Evolutionary conservation across 1,140 invertebrate genomes (phyloP).

Genomic region (Neuroterus valhalla): DNA sequence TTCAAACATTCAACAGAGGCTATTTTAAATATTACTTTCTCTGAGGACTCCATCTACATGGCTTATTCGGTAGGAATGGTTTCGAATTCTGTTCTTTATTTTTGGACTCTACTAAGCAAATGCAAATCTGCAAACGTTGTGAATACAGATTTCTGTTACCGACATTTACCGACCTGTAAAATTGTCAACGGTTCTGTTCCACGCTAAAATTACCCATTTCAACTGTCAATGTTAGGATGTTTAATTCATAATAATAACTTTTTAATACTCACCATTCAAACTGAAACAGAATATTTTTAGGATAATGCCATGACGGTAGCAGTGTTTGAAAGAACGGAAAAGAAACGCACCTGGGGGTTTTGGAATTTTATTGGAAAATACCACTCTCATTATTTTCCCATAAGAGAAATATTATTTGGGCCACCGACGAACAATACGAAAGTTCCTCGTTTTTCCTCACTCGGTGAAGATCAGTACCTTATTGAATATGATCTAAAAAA

Average conservation of each 20-base stretch:
- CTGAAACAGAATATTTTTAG: constrained; percentile 56
- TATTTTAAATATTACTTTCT: constrained; percentile 75
- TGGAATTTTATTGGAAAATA: constrained; percentile 78
- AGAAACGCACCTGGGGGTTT: neutral
- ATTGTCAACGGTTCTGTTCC: too few relatives aligned
- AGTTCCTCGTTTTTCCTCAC: constrained; percentile 74
- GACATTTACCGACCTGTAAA: too few relatives aligned
- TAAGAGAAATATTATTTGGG: constrained; percentile 76
- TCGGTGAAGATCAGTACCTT: constrained; percentile 79
- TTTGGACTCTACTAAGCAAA: too few relatives aligned
- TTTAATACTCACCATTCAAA: too few relatives aligned
- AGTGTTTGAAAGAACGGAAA: constrained; percentile 64
- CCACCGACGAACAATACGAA: constrained; percentile 49
- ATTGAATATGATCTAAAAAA: constrained; percentile 81
- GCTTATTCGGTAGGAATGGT: constrained; percentile 74
- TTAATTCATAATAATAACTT: too few relatives aligned
- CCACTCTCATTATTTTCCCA: constrained; percentile 75
- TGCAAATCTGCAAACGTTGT: too few relatives aligned
- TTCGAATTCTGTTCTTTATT: neutral
- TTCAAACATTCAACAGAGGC: constrained; percentile 69
- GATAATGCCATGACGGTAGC: constrained; percentile 74
- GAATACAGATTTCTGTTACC: too few relatives aligned
- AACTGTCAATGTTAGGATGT: too few relatives aligned
- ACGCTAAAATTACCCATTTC: too few relatives aligned
- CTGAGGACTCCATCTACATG: constrained; percentile 73